Percentiles rank a stretch among this genome's conserved stretches.
These are phyloP conservation scores for Lontra canadensis DNA, from an alignment of 2,113 vertebrate species.

Conservation along the genomic window DNA sequence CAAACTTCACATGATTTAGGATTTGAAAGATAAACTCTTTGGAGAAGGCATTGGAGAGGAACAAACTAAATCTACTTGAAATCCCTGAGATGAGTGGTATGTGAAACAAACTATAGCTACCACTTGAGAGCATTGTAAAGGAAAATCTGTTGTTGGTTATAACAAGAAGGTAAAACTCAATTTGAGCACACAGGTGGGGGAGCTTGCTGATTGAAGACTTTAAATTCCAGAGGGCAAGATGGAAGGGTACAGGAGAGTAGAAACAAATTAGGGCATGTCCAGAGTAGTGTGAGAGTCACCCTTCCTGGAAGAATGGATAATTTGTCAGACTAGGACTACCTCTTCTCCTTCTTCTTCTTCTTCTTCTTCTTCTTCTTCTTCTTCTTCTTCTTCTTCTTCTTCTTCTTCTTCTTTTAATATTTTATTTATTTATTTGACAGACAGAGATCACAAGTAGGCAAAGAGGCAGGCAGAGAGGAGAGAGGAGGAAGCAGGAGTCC, in stretches of 20 bases:
- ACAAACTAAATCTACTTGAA: neutral
- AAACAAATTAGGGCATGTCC: neutral
- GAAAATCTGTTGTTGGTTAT: neutral
- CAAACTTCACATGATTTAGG: neutral
- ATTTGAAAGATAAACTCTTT: neutral
- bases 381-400: neutral
- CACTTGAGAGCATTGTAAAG: neutral
- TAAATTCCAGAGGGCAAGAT: neutral
- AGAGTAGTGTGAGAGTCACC: too few species aligned
- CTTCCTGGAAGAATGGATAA: neutral
- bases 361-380: neutral
- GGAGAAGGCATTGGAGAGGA: neutral
- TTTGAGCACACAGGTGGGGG: neutral
- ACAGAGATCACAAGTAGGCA: too few species aligned
- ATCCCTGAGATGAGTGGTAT: neutral
- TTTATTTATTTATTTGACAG: too few species aligned
- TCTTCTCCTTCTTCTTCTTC: neutral
- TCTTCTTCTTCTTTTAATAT: too few species aligned
- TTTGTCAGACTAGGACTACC: neutral
- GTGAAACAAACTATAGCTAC: neutral
- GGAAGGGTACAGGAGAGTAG: neutral
- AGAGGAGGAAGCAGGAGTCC: too few species aligned
- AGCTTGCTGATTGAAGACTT: neutral
- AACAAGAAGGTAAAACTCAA: neutral
- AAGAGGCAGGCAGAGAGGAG: too few species aligned